These are phyloP conservation scores for Motacilla alba DNA, from an alignment of 2,113 vertebrate species.

Conservation along the genomic window DNA sequence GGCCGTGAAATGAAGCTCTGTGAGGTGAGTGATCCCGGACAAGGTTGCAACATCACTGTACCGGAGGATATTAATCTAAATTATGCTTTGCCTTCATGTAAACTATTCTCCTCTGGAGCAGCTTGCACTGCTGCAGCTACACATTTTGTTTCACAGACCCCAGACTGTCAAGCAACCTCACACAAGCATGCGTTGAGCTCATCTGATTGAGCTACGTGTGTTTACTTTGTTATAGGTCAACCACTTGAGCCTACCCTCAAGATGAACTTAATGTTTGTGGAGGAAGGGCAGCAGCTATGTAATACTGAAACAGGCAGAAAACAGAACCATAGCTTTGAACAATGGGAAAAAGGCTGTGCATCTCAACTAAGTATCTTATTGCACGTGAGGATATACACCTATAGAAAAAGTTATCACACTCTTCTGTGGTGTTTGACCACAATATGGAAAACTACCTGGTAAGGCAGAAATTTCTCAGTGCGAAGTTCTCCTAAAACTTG, in stretches of 20 bases:
- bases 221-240: constrained; percentile 65
- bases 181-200: constrained; percentile 30
- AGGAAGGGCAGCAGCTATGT: constrained; percentile 60
- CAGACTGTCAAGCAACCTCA: constrained; percentile 46
- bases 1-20: constrained; percentile 4
- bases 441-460: not conserved
- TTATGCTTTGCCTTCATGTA: constrained; percentile 21
- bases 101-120: constrained; percentile 18
- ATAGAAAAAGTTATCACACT: not conserved
- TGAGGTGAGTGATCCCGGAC: not conserved
- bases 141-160: constrained; percentile 27
- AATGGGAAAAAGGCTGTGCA: not conserved
- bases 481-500: not conserved
- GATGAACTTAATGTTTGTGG: constrained; percentile 69
- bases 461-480: not conserved
- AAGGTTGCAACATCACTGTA: constrained; percentile 19
- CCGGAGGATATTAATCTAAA: constrained; percentile 21
- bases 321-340: constrained; percentile 4
- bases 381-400: not conserved
- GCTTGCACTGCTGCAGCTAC: constrained; percentile 14
- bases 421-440: not conserved
- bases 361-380: not conserved
- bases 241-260: constrained; percentile 71
- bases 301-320: constrained; percentile 17
- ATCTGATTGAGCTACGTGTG: constrained; percentile 46